phyloP scores from a whole-genome alignment of 1,140 invertebrate genomes.

The Scaptomyza pallida region DNA sequence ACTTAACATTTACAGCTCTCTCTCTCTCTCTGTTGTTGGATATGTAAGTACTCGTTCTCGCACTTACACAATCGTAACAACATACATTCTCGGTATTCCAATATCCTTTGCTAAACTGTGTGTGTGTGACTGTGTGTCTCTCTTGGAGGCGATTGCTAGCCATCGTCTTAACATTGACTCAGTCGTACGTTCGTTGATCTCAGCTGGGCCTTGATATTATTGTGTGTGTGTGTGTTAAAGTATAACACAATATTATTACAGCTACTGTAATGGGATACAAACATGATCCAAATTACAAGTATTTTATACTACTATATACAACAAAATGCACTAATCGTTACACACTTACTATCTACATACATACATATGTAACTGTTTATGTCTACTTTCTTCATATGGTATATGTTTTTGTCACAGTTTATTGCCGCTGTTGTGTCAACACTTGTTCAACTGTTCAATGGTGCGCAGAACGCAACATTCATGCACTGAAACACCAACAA shows the following conservation, averaged over 20 bases:
- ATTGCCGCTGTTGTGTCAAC: constrained; percentile 31
- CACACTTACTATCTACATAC: constrained; percentile 3
- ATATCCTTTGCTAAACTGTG: neutral
- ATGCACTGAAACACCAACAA: neutral
- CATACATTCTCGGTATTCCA: neutral
- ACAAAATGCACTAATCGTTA: constrained; percentile 13
- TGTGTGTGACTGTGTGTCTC: too few species aligned
- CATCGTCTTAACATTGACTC: too few species aligned
- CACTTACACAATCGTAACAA: neutral
- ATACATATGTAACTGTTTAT: constrained; percentile 17
- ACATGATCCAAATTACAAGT: constrained; percentile 7
- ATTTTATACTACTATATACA: neutral
- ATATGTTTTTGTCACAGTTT: constrained; percentile 14
- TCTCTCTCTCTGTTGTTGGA: constrained; percentile 1
- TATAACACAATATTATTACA: too few species aligned
- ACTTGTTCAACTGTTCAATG: constrained; percentile 18
- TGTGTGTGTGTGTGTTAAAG: too few species aligned
- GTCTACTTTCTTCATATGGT: constrained; percentile 11
- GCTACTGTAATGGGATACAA: too few species aligned
- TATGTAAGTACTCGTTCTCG: constrained; percentile 5
- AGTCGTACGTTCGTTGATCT: too few species aligned
- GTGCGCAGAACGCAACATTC: constrained; percentile 17
- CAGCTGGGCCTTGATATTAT: neutral
- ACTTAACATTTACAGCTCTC: neutral
- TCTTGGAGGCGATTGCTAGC: too few species aligned